phyloP scores from a whole-genome alignment of 2,888 invertebrate species.

The Aleiodes alternator region DNA sequence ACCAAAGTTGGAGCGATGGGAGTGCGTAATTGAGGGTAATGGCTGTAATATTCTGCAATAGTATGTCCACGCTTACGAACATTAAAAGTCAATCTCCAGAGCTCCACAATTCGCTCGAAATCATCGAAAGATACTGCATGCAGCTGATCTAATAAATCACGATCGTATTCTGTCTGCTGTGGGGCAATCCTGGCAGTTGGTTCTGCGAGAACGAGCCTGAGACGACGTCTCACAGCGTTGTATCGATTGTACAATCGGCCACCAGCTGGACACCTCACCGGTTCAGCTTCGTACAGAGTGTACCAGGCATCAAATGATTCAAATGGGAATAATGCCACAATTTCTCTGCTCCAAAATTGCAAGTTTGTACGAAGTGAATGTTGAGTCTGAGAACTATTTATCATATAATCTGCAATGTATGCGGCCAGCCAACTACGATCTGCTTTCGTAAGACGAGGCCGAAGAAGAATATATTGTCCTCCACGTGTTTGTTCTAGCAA shows the following conservation, averaged over 20 bases:
- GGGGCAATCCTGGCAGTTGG: not conserved
- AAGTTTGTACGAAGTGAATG: not conserved
- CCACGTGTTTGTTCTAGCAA: no score
- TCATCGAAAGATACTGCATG: conserved; percentile 10
- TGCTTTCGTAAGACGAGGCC: no score
- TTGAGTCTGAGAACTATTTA: no score
- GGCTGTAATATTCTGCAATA: not conserved
- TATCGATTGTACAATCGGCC: not conserved
- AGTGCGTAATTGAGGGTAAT: conserved; percentile 7
- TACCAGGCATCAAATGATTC: not conserved
- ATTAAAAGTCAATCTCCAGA: not conserved
- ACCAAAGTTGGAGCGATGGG: not conserved
- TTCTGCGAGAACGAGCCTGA: not conserved
- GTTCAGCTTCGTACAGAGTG: not conserved
- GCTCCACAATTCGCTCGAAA: not conserved
- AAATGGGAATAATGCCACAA: not conserved
- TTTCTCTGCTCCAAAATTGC: conserved; percentile 9
- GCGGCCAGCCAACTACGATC: no score
- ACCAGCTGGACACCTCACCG: not conserved
- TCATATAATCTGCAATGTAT: no score
- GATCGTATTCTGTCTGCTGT: not conserved
- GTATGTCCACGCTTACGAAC: not conserved
- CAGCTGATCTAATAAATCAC: not conserved
- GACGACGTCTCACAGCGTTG: not conserved
- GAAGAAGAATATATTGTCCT: no score